phyloP scores from a whole-genome alignment of 2,113 vertebrate genomes.

The Fulmarus glacialis region DNA sequence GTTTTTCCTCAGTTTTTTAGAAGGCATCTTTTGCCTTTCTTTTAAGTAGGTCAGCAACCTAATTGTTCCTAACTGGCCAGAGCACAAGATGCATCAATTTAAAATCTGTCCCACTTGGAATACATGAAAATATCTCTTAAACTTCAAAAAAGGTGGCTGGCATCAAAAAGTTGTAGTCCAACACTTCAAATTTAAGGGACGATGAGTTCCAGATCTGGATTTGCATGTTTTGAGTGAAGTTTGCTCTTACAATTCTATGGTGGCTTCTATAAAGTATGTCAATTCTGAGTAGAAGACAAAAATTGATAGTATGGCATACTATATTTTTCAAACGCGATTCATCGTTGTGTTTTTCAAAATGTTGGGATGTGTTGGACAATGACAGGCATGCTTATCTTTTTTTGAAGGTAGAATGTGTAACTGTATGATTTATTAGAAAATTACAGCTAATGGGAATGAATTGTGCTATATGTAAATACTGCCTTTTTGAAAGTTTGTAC shows the following conservation, averaged over 20 bases:
- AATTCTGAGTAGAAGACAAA: background rate
- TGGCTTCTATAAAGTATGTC: background rate
- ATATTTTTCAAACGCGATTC: background rate
- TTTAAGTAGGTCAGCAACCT: background rate
- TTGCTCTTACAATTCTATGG: background rate
- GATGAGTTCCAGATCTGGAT: background rate
- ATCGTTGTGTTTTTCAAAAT: background rate
- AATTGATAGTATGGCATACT: background rate
- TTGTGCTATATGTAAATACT: background rate
- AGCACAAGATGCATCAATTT: background rate
- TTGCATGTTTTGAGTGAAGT: background rate
- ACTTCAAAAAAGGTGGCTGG: background rate
- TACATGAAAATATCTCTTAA: background rate
- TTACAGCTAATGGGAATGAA: background rate
- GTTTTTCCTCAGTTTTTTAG: background rate
- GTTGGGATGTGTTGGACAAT: background rate
- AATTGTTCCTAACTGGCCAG: background rate
- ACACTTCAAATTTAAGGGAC: background rate
- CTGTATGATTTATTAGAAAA: background rate
- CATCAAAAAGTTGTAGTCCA: background rate
- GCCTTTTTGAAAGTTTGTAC: background rate
- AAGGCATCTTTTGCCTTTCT: background rate
- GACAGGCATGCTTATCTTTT: background rate
- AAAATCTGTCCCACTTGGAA: background rate
- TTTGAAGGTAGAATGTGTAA: background rate